Percentiles rank a stretch among this genome's conserved stretches.
phyloP scores from a whole-genome alignment of 2,797 vertebrate species.

The Sphenodon punctatus region DNA sequence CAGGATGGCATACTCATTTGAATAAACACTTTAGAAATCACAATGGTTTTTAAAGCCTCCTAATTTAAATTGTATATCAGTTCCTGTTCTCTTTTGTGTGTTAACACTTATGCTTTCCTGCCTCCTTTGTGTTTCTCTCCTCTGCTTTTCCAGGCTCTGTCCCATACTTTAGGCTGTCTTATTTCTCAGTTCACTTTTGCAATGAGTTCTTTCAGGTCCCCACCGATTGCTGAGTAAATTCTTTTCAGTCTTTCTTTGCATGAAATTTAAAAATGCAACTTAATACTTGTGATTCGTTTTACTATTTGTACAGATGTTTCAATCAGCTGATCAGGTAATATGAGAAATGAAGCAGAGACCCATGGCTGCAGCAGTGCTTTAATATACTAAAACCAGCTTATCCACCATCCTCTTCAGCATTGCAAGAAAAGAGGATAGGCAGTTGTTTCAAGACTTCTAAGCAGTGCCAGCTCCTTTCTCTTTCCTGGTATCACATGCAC shows the following conservation, averaged over 20 bases:
- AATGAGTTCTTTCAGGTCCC: background rate
- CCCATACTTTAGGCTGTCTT: conserved; percentile 64
- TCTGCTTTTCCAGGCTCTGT: conserved; percentile 58
- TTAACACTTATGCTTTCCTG: background rate
- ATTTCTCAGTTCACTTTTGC: conserved; percentile 35
- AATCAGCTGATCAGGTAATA: background rate
- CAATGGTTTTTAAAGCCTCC: conserved; percentile 11
- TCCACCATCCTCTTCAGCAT: background rate
- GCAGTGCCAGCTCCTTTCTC: background rate
- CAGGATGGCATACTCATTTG: background rate
- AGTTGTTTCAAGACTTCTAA: background rate
- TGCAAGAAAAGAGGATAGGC: background rate
- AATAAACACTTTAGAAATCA: conserved; percentile 2
- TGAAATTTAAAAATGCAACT: background rate
- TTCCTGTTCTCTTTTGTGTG: background rate
- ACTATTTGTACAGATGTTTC: background rate
- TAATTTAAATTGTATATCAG: background rate
- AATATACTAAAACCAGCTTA: background rate
- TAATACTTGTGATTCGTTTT: background rate
- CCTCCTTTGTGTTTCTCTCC: background rate
- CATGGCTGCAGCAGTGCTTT: background rate
- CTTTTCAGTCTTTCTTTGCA: background rate
- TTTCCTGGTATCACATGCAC: background rate
- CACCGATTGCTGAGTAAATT: background rate
- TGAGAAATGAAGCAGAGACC: background rate